phyloP scores from a whole-genome alignment of 2,888 invertebrate species.

The Chaitophorus viminalis region DNA sequence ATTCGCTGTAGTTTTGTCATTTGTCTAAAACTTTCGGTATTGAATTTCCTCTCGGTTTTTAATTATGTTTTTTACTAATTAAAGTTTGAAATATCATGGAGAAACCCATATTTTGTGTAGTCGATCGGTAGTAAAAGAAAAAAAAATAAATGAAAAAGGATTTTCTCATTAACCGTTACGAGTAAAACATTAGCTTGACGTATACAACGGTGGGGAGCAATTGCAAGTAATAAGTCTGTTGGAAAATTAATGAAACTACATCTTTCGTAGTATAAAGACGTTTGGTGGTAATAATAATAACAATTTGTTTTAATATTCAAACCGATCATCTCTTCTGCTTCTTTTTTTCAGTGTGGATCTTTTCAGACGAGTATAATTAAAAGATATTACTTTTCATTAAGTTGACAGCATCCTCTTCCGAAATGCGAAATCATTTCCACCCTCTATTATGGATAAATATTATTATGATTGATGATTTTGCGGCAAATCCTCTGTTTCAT shows the following conservation, averaged over 20 bases:
- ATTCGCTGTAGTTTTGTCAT: constrained; percentile 18
- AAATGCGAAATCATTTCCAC: constrained; percentile 61
- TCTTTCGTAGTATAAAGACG: constrained; percentile 60
- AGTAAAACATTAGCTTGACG: constrained; percentile 61
- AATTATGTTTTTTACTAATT: constrained; percentile 47
- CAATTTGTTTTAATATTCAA: constrained; percentile 62
- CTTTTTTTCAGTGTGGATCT: constrained; percentile 40
- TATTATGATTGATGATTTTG: constrained; percentile 61
- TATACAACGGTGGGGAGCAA: constrained; percentile 55
- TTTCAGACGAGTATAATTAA: constrained; percentile 58
- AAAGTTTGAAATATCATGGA: constrained; percentile 55
- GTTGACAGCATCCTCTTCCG: constrained; percentile 62
- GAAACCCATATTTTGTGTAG: constrained; percentile 27
- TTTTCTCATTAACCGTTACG: constrained; percentile 60
- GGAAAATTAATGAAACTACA: constrained; percentile 62
- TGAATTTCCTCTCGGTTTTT: constrained; percentile 36
- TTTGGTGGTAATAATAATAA: constrained; percentile 62
- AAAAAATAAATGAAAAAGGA: constrained; percentile 56
- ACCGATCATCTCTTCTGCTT: constrained; percentile 60
- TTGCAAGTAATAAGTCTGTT: constrained; percentile 61
- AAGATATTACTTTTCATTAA: constrained; percentile 62
- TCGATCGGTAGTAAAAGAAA: constrained; percentile 41
- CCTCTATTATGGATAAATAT: constrained; percentile 60
- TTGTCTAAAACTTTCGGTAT: constrained; percentile 20
- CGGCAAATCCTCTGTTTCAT: constrained; percentile 48